Base-by-base conservation (phyloP, 2,888 invertebrate genomes). In the Aphodius sticticus region DNA sequence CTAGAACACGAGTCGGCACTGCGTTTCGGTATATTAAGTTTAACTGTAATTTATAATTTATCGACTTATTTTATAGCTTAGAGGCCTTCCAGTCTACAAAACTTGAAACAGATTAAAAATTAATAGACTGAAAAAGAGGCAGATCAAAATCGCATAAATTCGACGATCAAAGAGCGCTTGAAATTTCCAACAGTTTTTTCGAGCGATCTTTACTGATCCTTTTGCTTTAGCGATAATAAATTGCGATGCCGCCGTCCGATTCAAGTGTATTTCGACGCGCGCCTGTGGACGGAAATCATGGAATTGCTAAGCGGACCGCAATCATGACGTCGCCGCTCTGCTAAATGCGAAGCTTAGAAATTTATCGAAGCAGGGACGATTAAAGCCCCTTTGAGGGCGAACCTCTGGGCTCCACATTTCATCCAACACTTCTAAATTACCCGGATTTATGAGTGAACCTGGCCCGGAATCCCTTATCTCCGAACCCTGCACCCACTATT, bases 371-470 rank as follows among this genome's bases (percentile, higher is more conserved):
- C 53, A 53, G 53, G 53, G 53, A 53, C 53, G 53, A 53, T 53
- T 53, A 53, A 53, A 53, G 53, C 53, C 53, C 53, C 12, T 53
- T 53, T 53, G 53, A 53, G 53, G 53, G 53, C 53, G 12, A 53
- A 53, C 53, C 53, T 53, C 53, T 53, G 53, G 0, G 53, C 53
- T n/a, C 72, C 72, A 16, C 72, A 72, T 72, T 16, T 72, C 72
- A 72, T 16, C 72, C 16, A 26, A 36, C 72, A 16, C 72, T 72
- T 72, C 72, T 72, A 72, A 72, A 72, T 72, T 72, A 72, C 36
- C 16, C 72, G 72, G 26, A 72, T 72, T 72, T 72, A 72, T 72
- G 72, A 36, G 16, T 72, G 35, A 36, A 16, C 16, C 72, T 72
- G 72, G 16, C 35, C 72, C 72, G 16, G n/a, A 72, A 2, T 12